Percentiles rank a stretch among this genome's conserved stretches.
These are phyloP conservation scores for Schizopygopsis pylzovi DNA, from an alignment of 2,797 vertebrate genomes.

Conservation along the genomic window DNA sequence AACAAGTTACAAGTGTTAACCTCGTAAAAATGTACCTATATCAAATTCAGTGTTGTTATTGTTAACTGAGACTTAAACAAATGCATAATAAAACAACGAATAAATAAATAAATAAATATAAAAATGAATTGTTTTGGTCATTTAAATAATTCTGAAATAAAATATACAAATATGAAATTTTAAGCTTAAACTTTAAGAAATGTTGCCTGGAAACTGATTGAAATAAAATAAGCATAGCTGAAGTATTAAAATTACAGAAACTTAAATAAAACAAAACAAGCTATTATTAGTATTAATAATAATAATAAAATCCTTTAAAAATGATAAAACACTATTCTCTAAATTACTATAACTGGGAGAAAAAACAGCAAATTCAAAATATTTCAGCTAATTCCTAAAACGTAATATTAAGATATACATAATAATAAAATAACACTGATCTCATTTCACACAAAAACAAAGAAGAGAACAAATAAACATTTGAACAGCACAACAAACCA, in stretches of 20 bases:
- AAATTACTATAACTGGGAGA: neutral
- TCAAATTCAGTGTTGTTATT: neutral
- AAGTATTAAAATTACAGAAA: neutral
- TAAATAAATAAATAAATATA: neutral
- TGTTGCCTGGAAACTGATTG: neutral
- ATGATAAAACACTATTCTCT: neutral
- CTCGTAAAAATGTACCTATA: neutral
- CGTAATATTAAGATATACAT: neutral
- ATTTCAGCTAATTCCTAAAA: neutral
- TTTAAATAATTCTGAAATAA: neutral
- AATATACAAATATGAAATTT: neutral
- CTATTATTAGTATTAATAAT: neutral
- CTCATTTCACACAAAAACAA: neutral
- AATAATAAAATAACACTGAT: neutral
- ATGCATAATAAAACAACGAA: neutral
- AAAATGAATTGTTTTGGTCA: neutral
- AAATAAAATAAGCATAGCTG: neutral
- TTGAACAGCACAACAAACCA: too few species aligned
- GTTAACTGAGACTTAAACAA: neutral
- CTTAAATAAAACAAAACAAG: neutral
- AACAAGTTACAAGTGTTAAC: too few species aligned
- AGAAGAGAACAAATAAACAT: neutral
- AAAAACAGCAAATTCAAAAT: neutral
- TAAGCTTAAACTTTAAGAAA: neutral
- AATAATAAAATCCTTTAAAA: neutral